A percentile compares a stretch with the other conserved stretches of the same genome.
Evolutionary conservation across 2,888 invertebrate genomes (phyloP).

Genomic region (Eilema caniola): DNA sequence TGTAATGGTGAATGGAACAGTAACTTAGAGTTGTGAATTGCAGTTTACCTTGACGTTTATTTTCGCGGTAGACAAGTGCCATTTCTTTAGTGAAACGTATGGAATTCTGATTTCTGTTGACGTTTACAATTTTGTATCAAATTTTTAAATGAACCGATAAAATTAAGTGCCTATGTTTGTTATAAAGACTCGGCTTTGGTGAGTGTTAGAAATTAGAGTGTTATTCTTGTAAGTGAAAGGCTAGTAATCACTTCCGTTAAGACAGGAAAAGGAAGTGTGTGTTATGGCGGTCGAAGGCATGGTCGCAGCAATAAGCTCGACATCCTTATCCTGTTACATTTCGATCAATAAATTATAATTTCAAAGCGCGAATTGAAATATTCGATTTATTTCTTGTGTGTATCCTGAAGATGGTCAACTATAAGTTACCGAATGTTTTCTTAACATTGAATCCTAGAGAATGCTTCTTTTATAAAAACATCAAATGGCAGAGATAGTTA

Average conservation of each 20-base stretch:
- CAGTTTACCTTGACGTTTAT: constrained; percentile 54
- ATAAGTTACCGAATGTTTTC: not conserved
- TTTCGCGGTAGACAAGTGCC: constrained; percentile 58
- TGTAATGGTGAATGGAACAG: not conserved
- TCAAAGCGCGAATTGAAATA: constrained; percentile 53
- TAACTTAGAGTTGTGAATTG: not conserved
- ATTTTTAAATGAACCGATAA: constrained; percentile 22
- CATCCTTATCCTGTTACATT: constrained; percentile 77
- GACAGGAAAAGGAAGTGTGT: constrained; percentile 89
- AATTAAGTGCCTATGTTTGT: constrained; percentile 25
- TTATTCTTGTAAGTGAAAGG: constrained; percentile 29
- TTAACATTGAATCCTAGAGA: not conserved
- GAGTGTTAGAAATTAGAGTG: constrained; percentile 38
- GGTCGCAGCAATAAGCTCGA: constrained; percentile 51
- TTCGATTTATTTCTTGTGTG: constrained; percentile 6
- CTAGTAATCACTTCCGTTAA: constrained; percentile 67
- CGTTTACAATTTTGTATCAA: constrained; percentile 50
- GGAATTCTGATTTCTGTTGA: constrained; percentile 55
- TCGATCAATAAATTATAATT: constrained; percentile 49
- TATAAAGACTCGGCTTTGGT: constrained; percentile 39
- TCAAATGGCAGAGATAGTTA: not conserved
- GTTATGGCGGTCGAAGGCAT: constrained; percentile 78
- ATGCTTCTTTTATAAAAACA: not conserved
- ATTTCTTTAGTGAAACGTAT: constrained; percentile 42
- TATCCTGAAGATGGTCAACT: not conserved